Evolutionary conservation across 2,113 vertebrate species (phyloP).

Genomic region (Lagopus leucura): DNA sequence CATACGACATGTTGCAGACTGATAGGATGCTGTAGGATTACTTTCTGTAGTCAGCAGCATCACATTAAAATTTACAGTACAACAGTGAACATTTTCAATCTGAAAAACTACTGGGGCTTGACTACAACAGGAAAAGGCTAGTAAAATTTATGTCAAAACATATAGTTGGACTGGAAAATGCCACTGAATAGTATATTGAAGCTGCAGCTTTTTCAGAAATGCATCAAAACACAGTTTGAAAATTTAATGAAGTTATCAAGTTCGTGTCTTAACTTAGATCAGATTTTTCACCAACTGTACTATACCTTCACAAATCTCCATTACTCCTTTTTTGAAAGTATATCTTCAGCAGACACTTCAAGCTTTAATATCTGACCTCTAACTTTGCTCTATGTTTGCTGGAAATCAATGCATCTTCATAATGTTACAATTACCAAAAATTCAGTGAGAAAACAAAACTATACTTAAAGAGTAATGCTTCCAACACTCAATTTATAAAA

Average conservation of each 20-base stretch:
- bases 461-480: neutral
- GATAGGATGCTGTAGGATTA: too few species aligned
- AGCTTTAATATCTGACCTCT: neutral
- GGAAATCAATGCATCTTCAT: neutral
- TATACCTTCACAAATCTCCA: neutral
- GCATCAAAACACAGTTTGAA: neutral
- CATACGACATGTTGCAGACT: neutral
- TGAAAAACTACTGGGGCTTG: neutral
- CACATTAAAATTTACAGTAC: neutral
- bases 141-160: neutral
- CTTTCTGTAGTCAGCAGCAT: too few species aligned
- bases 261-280: neutral
- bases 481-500: neutral
- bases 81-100: neutral
- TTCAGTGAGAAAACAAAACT: neutral
- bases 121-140: neutral
- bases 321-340: neutral
- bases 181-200: neutral
- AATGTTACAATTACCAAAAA: neutral
- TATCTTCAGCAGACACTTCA: neutral
- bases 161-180: neutral
- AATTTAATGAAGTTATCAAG: neutral
- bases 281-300: neutral
- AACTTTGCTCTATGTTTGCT: neutral
- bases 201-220: neutral